Conservation (phyloP, 35 echinoderm and acorn worm species). For the Apostichopus californicus region DNA sequence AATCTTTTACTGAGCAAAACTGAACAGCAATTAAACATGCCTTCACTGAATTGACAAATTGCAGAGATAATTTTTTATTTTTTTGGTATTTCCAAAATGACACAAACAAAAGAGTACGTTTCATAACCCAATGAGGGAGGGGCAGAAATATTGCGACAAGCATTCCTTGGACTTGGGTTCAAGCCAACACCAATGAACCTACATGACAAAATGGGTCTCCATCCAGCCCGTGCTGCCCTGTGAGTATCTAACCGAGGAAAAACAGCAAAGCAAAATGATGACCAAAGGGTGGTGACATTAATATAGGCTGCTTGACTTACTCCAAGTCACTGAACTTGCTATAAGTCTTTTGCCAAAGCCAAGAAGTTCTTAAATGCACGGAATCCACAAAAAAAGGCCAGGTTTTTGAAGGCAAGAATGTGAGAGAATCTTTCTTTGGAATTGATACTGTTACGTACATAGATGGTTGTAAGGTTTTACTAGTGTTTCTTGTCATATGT, state of each 20-base stretch:
- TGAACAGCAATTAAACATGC: slow-evolving; percentile 25
- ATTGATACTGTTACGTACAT: too few relatives aligned
- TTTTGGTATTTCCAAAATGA: neutral
- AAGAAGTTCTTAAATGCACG: neutral
- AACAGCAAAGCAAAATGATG: slow-evolving; percentile 41
- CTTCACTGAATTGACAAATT: neutral
- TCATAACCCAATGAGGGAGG: neutral
- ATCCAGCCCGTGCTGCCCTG: slow-evolving; percentile 54
- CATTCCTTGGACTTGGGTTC: slow-evolving; percentile 46
- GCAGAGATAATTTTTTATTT: slow-evolving; percentile 5
- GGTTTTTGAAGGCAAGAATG: too few relatives aligned
- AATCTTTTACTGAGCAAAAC: slow-evolving; percentile 15
- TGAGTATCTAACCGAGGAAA: slow-evolving; percentile 55
- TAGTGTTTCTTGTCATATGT: too few relatives aligned
- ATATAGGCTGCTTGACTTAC: neutral
- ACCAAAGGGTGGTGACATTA: slow-evolving; percentile 11
- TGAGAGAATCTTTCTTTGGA: too few relatives aligned
- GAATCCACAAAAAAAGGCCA: too few relatives aligned
- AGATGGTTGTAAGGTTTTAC: too few relatives aligned
- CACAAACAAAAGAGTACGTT: slow-evolving; percentile 1
- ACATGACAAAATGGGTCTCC: slow-evolving; percentile 57
- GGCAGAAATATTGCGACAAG: slow-evolving; percentile 22
- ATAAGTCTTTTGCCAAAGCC: neutral
- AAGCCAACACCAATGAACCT: slow-evolving; percentile 62
- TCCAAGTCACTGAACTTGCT: neutral